These are phyloP conservation scores for Parazoanthus swiftii DNA, from an alignment of 92 coral and sea anemone genomes.

Conservation along the genomic window DNA sequence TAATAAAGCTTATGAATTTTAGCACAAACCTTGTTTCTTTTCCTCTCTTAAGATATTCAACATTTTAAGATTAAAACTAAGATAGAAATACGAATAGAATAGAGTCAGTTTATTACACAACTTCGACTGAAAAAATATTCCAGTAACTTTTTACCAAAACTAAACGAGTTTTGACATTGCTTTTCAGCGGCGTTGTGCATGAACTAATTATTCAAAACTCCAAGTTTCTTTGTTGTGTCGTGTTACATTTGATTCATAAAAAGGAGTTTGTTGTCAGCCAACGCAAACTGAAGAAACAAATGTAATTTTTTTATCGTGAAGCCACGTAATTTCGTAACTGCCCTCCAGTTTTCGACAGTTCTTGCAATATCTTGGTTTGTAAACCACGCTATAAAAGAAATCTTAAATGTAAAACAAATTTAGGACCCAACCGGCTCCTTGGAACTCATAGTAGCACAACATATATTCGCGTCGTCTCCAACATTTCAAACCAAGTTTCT, in stretches of 20 bases:
- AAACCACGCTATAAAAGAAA: background rate
- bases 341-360: background rate
- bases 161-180: background rate
- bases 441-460: background rate
- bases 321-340: background rate
- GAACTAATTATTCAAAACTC: constrained; percentile 1
- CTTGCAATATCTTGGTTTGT: background rate
- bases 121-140: background rate
- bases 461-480: background rate
- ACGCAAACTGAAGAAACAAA: background rate
- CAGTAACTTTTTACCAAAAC: background rate
- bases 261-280: background rate
- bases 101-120: constrained; percentile 1
- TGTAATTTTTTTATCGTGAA: constrained; percentile 3
- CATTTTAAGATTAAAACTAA: constrained; percentile 1
- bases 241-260: background rate
- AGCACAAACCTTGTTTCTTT: background rate
- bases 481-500: background rate
- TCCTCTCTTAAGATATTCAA: background rate
- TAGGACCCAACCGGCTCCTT: background rate
- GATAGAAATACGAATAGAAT: background rate
- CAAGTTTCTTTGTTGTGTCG: background rate
- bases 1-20: background rate
- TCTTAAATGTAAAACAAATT: background rate
- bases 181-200: background rate